A percentile compares a stretch with the other conserved stretches of the same genome.
phyloP scores from a whole-genome alignment of 37 sponge, comb jelly and placozoan genomes.

The Aplysina aerophoba region DNA sequence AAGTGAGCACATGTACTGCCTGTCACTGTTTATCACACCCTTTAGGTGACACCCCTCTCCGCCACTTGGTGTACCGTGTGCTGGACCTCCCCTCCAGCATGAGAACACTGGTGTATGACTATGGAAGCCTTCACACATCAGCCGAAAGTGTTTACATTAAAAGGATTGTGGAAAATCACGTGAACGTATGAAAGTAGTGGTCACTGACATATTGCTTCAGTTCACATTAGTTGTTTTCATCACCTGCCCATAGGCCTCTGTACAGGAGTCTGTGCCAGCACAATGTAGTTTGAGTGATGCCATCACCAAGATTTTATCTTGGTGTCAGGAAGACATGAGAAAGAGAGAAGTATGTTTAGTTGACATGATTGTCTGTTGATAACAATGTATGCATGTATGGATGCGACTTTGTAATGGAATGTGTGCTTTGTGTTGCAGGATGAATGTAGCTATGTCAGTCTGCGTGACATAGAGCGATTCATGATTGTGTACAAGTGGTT shows the following conservation, averaged over 20 bases:
- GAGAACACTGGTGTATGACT: constrained; percentile 93
- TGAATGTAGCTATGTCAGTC: constrained; percentile 88
- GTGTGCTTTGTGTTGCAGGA: constrained; percentile 42
- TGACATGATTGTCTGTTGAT: neutral
- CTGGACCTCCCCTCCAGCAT: constrained; percentile 89
- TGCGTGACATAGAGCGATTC: constrained; percentile 79
- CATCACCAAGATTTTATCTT: constrained; percentile 58
- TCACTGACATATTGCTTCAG: too few relatives aligned
- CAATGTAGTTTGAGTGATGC: neutral
- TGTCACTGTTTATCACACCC: too few relatives aligned
- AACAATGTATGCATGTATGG: neutral
- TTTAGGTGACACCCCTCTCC: constrained; percentile 78
- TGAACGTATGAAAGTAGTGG: constrained; percentile 24
- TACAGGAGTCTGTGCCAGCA: too few relatives aligned
- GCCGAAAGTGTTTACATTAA: constrained; percentile 71
- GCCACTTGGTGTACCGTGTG: constrained; percentile 94
- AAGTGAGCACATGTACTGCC: too few relatives aligned
- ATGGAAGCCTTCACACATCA: constrained; percentile 78
- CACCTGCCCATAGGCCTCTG: too few relatives aligned
- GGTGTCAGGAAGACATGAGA: constrained; percentile 86
- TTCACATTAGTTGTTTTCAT: too few relatives aligned
- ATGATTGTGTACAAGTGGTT: constrained; percentile 84
- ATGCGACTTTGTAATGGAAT: neutral
- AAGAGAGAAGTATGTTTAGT: constrained; percentile 52
- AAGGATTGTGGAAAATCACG: constrained; percentile 81